Conservation (phyloP, 2,888 invertebrate genomes). For the Ormyrus nitidulus region DNA sequence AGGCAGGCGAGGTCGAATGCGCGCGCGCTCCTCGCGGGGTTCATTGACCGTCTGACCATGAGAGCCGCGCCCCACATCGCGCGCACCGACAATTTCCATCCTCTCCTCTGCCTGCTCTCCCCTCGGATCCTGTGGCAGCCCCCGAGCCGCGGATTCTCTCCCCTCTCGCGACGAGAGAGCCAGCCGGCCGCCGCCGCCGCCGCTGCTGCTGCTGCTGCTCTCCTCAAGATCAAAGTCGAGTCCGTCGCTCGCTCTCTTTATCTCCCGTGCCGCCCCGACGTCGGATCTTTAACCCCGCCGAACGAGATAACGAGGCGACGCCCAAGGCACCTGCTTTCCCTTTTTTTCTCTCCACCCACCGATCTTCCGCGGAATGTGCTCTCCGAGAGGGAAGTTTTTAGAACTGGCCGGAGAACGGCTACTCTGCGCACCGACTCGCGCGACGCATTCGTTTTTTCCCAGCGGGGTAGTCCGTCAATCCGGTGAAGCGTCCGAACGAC, state of each 20-base stretch:
- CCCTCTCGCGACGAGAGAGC: neutral
- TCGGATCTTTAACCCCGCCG: constrained; percentile 22
- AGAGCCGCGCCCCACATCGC: constrained; percentile 73
- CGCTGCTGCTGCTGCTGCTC: neutral
- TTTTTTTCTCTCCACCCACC: neutral
- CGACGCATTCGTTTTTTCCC: too few relatives aligned
- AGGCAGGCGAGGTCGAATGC: constrained; percentile 39
- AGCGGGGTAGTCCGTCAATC: too few relatives aligned
- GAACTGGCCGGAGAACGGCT: too few relatives aligned
- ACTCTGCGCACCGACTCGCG: too few relatives aligned
- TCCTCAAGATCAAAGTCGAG: constrained; percentile 35
- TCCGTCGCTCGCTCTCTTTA: neutral
- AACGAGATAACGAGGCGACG: neutral
- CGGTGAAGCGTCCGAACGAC: too few relatives aligned
- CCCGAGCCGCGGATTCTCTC: neutral
- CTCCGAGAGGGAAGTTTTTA: too few relatives aligned
- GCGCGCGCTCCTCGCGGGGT: constrained; percentile 59
- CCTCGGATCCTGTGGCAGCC: constrained; percentile 22
- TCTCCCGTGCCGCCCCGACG: too few relatives aligned
- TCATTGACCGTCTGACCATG: constrained; percentile 75
- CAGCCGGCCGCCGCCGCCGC: too few relatives aligned
- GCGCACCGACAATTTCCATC: constrained; percentile 48
- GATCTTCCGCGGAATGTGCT: neutral
- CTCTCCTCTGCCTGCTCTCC: neutral
- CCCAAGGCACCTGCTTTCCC: neutral